Base-by-base conservation (phyloP, 2,888 invertebrate species). In the Bombylius discolor region DNA sequence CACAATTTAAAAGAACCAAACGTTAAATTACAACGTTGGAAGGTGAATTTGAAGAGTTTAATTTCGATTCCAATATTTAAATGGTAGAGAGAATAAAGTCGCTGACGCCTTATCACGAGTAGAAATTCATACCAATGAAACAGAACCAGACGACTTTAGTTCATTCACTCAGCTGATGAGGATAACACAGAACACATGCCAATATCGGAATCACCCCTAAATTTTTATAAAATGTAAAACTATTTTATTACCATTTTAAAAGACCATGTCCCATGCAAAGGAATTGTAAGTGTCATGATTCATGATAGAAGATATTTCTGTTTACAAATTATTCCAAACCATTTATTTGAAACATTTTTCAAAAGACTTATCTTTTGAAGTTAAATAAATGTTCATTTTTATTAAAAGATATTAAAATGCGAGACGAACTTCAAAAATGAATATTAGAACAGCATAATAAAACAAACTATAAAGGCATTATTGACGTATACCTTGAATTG, bases 131-230 rank as follows among this genome's bases (percentile, higher is more conserved):
- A 46, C 49, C 39, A 42, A 49, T 14, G 34, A 39, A 31, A 36
- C 46, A 32, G 49, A 52, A 8, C 39, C 45, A 14, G 46, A 56
- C 23, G 46, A 55, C 36, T 52, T 52, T 5, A 42, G 52, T n/a
- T 56, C 58, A 58, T 61, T 13, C 58, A 59, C 47, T 59, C 56
- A 31, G 60, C 54, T 4, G 9, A 23, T 23, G 60, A 60, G 55
- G 53, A 59, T 51, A 14, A 53, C 5, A 50, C 58, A 23, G 56
- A 59, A 33, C 58, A 62, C 31, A 60, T 60, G 47, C 47, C 11
- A 33, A 61, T 59, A 23, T 53, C 56, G 2, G 62, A 58, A 56
- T 48, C 31, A 50, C 42, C 51, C 5, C 14, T 51, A 7, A 55
- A 55, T 32, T 39, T 47, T n/a, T 55, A 39, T 39, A 51, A 55